Conservation (phyloP, 2,888 invertebrate genomes). For the Clepsis dumicolana region DNA sequence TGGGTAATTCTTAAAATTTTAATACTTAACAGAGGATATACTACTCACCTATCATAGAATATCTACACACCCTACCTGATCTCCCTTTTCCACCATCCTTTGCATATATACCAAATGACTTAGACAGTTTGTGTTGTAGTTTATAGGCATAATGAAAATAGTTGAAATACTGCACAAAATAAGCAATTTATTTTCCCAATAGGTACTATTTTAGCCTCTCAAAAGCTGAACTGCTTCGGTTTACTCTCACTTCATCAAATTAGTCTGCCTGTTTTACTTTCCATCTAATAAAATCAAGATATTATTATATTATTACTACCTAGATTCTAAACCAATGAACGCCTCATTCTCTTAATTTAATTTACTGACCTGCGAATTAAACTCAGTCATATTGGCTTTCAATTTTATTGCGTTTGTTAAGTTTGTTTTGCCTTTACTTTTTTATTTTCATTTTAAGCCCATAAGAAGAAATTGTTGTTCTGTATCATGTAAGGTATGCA, state of each 20-base stretch:
- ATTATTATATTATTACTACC: neutral
- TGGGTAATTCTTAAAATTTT: too few relatives aligned
- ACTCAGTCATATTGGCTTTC: constrained; percentile 6
- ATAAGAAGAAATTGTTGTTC: too few relatives aligned
- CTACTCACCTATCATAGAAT: too few relatives aligned
- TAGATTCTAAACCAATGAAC: neutral
- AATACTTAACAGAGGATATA: too few relatives aligned
- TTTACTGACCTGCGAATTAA: neutral
- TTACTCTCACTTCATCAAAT: neutral
- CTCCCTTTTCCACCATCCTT: too few relatives aligned
- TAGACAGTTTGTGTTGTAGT: too few relatives aligned
- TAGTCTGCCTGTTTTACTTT: constrained; percentile 7
- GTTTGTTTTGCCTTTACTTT: neutral
- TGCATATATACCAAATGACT: too few relatives aligned
- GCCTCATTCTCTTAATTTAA: neutral
- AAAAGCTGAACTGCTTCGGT: neutral
- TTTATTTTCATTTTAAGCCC: neutral
- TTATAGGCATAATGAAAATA: neutral
- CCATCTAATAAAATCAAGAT: neutral
- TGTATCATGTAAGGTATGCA: too few relatives aligned
- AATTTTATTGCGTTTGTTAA: neutral
- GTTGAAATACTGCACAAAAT: neutral
- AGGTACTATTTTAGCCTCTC: neutral
- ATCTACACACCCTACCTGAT: too few relatives aligned
- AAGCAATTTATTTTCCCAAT: neutral